A percentile compares a stretch with the other conserved stretches of the same genome.
Conservation (phyloP, 2,113 vertebrate genomes). For the Notothenia coriiceps region DNA sequence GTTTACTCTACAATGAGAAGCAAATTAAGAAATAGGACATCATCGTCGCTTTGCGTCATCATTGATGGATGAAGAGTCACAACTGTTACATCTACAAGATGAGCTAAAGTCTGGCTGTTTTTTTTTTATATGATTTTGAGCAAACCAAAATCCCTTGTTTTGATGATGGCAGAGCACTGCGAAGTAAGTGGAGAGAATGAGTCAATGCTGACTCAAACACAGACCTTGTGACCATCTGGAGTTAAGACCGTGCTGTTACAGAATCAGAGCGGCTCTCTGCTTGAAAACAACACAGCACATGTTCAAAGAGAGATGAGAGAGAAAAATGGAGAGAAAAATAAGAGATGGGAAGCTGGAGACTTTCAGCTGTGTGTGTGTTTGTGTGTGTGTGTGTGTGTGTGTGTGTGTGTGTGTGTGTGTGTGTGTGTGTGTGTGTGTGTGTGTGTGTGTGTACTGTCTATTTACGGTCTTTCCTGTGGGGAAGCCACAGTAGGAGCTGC, state of each 20-base stretch:
- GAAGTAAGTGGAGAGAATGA: conserved; percentile 4
- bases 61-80: too few species aligned
- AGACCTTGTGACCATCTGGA: conserved; percentile 45
- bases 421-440: not conserved
- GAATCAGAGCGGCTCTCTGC: conserved; percentile 15
- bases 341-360: too few species aligned
- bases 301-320: not conserved
- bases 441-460: not conserved
- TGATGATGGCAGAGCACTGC: conserved; percentile 11
- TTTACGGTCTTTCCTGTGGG: not conserved
- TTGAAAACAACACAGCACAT: conserved; percentile 14
- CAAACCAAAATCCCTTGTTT: not conserved
- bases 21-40: too few species aligned
- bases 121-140: not conserved
- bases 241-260: conserved; percentile 7
- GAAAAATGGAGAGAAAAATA: too few species aligned
- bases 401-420: too few species aligned
- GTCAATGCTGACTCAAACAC: conserved; percentile 42
- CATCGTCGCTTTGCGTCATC: too few species aligned
- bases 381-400: too few species aligned
- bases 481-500: conserved; percentile 29
- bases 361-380: too few species aligned
- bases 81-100: not conserved
- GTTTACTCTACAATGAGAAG: too few species aligned
- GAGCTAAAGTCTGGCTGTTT: not conserved